These are phyloP conservation scores for Plotosus lineatus DNA, from an alignment of 2,113 vertebrate species.

Conservation along the genomic window DNA sequence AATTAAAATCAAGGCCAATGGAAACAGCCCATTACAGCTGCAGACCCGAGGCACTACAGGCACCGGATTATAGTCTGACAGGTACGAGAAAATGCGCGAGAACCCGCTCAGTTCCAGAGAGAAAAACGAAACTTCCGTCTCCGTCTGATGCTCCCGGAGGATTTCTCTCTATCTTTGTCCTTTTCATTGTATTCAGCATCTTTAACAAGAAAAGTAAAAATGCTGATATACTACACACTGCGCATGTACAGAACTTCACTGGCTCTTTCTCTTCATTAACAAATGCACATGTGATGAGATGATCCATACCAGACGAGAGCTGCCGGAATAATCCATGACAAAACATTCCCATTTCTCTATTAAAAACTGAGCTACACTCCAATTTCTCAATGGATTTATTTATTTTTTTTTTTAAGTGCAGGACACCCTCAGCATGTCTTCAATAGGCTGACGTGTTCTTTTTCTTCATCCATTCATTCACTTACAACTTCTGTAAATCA, in stretches of 20 bases:
- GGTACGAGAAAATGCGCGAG: slow-evolving; percentile 14
- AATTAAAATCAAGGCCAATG: slow-evolving; percentile 27
- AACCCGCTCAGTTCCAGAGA: neutral
- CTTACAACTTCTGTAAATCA: neutral
- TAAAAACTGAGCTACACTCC: neutral
- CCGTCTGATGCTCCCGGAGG: neutral
- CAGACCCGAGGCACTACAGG: neutral
- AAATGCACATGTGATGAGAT: slow-evolving; percentile 1
- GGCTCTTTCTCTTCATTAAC: slow-evolving; percentile 11
- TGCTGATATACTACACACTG: neutral
- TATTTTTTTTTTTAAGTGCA: too few relatives aligned
- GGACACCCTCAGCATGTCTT: neutral
- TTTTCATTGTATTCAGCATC: neutral
- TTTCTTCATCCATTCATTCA: neutral
- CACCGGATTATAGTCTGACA: slow-evolving; percentile 18
- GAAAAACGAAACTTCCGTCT: slow-evolving; percentile 9
- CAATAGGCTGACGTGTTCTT: neutral
- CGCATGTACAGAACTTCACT: neutral
- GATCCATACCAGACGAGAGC: neutral
- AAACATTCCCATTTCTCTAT: neutral
- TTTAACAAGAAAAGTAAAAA: neutral
- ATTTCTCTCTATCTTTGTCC: neutral
- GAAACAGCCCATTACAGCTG: slow-evolving; percentile 23
- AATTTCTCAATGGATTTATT: neutral
- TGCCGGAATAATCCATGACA: neutral